phyloP scores from a whole-genome alignment of 2,888 invertebrate species.

The Penaeus monodon region DNA sequence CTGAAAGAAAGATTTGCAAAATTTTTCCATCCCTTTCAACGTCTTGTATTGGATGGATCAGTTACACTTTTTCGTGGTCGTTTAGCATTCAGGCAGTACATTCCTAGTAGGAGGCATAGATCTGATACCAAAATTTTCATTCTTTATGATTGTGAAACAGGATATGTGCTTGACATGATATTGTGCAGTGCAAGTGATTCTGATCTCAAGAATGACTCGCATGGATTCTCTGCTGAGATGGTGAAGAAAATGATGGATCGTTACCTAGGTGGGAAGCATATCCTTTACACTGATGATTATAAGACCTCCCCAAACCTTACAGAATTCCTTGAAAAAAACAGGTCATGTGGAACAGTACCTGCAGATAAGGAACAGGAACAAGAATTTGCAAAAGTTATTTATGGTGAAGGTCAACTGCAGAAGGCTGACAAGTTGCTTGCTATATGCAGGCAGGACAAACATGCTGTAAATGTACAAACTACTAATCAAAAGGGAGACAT shows the following conservation, averaged over 20 bases:
- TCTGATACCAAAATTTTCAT: not conserved
- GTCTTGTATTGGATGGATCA: not conserved
- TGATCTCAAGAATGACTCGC: not conserved
- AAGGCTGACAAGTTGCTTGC: constrained; percentile 1
- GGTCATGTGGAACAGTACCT: constrained; percentile 3
- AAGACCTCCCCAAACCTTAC: constrained; percentile 1
- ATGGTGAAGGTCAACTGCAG: not conserved
- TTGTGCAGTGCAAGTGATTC: not conserved
- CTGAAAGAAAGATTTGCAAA: not conserved
- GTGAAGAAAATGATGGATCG: constrained; percentile 18
- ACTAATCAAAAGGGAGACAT: not conserved
- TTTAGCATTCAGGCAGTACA: not conserved
- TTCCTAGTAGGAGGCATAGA: not conserved
- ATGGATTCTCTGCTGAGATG: constrained; percentile 14
- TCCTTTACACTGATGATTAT: constrained; percentile 14
- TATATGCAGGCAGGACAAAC: not conserved
- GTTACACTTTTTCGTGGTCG: not conserved
- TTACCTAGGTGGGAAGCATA: not conserved
- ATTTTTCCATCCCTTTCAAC: not conserved
- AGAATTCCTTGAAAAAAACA: not conserved
- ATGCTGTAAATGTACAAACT: not conserved
- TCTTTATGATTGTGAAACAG: constrained; percentile 66
- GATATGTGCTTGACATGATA: not conserved
- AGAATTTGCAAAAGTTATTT: not conserved
- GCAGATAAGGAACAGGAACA: not conserved